These are phyloP conservation scores for Synanceia verrucosa DNA, from an alignment of 2,797 vertebrate genomes.

Conservation along the genomic window DNA sequence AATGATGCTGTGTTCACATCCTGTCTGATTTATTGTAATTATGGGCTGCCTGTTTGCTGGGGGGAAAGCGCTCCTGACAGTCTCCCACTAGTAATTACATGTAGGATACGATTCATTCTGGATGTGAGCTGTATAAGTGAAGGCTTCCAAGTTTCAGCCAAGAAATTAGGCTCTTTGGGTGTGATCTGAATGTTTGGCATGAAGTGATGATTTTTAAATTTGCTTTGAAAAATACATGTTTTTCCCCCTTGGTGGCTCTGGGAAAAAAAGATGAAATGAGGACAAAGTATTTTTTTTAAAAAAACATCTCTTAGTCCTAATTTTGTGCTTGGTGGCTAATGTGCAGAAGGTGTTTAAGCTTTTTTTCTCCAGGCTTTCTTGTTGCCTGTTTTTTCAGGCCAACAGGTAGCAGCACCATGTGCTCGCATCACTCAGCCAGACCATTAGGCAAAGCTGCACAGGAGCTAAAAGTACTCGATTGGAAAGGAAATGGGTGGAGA, in stretches of 20 bases:
- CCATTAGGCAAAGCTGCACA: slow-evolving; percentile 40
- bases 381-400: slow-evolving; percentile 44
- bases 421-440: slow-evolving; percentile 53
- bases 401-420: slow-evolving; percentile 70
- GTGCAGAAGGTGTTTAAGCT: not conserved
- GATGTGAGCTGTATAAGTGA: slow-evolving; percentile 40
- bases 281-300: not conserved
- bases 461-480: slow-evolving; percentile 20
- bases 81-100: slow-evolving; percentile 60
- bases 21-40: slow-evolving; percentile 67
- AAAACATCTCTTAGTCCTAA: not conserved
- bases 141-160: slow-evolving; percentile 21
- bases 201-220: slow-evolving; percentile 2
- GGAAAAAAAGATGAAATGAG: not conserved
- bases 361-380: slow-evolving; percentile 18
- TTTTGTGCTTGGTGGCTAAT: not conserved
- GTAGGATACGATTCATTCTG: slow-evolving; percentile 25
- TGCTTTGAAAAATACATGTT: slow-evolving; percentile 10
- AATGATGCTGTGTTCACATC: slow-evolving; percentile 48
- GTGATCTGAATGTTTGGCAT: slow-evolving; percentile 11
- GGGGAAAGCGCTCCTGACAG: slow-evolving; percentile 32
- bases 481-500: slow-evolving; percentile 38
- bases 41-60: slow-evolving; percentile 36
- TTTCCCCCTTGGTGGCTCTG: not conserved
- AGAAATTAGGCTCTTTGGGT: not conserved